These are phyloP conservation scores for Acanthacorydalis orientalis DNA, from an alignment of 2,888 invertebrate species.

Conservation along the genomic window DNA sequence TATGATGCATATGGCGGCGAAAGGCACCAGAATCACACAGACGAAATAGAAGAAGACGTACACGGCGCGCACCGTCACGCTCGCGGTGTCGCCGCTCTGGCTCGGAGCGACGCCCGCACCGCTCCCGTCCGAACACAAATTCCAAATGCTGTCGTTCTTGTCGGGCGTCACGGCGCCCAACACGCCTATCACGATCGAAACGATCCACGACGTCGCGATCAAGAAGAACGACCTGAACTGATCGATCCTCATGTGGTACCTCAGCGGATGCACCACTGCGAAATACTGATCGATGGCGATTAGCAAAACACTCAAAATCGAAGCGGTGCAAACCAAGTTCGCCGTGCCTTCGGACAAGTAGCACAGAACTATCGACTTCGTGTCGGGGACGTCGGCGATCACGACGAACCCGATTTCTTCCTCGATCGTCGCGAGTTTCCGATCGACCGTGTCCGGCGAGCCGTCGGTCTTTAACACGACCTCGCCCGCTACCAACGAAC, in stretches of 20 bases:
- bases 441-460: neutral
- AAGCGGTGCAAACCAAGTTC: constrained; percentile 36
- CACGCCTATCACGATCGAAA: constrained; percentile 26
- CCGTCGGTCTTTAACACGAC: neutral
- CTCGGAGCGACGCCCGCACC: neutral
- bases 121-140: constrained; percentile 19
- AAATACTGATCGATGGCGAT: constrained; percentile 49
- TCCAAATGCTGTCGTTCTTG: constrained; percentile 26
- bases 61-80: constrained; percentile 23
- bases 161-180: constrained; percentile 29
- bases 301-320: constrained; percentile 41
- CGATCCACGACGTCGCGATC: constrained; percentile 30
- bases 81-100: constrained; percentile 9
- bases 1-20: constrained; percentile 50
- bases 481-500: neutral
- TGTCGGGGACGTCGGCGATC: neutral
- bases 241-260: constrained; percentile 40
- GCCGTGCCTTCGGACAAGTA: constrained; percentile 43
- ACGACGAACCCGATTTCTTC: neutral
- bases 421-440: neutral
- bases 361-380: constrained; percentile 14
- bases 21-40: constrained; percentile 33
- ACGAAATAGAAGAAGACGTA: constrained; percentile 29
- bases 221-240: constrained; percentile 30
- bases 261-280: constrained; percentile 45